Conservation (phyloP, 2,888 invertebrate genomes). For the Chaitophorus viminalis region DNA sequence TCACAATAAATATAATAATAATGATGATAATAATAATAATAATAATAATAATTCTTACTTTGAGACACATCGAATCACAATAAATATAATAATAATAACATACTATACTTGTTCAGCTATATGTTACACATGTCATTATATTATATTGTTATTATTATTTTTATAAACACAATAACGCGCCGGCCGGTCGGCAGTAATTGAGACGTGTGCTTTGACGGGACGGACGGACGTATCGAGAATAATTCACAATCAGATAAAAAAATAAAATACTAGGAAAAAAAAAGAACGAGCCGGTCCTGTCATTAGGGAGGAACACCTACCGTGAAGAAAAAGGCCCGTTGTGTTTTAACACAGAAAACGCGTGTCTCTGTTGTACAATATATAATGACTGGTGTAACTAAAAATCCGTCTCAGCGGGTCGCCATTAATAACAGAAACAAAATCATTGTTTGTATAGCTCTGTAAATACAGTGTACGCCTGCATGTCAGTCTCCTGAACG, state of each 20-base stretch:
- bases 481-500: slow-evolving; percentile 17
- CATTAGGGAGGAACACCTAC: slow-evolving; percentile 58
- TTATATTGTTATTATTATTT: not conserved
- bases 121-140: not conserved
- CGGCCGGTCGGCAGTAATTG: slow-evolving; percentile 16
- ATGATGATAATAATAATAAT: no score
- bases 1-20: no score
- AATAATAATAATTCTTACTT: no score
- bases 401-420: slow-evolving; percentile 38
- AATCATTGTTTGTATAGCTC: slow-evolving; percentile 57
- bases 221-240: slow-evolving; percentile 3
- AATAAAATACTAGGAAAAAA: not conserved
- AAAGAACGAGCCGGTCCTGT: slow-evolving; percentile 19
- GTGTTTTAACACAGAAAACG: slow-evolving; percentile 50
- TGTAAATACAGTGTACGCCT: not conserved
- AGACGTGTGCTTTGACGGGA: slow-evolving; percentile 25
- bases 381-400: slow-evolving; percentile 58
- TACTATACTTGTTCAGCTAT: not conserved
- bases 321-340: slow-evolving; percentile 30
- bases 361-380: slow-evolving; percentile 42
- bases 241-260: slow-evolving; percentile 43
- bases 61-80: no score
- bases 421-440: slow-evolving; percentile 41
- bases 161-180: slow-evolving; percentile 13
- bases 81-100: not conserved